Evolutionary conservation across 2,113 vertebrate species (phyloP), one percentile per base, ranked within the genome.

Genomic region (Xyliphius kryptos): DNA sequence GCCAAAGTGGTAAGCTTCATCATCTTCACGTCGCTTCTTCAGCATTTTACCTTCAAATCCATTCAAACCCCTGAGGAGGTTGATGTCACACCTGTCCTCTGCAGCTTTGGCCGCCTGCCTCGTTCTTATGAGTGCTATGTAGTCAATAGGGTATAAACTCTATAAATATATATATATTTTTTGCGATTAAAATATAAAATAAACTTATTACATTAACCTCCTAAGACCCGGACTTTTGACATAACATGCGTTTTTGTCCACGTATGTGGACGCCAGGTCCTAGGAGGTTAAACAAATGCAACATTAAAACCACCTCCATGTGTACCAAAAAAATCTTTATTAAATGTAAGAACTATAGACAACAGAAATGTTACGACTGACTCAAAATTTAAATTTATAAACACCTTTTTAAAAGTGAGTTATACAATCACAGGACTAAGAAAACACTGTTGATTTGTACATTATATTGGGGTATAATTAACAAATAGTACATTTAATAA

Each of bases 1-100:
- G 72, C 70, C 15, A 38, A 65, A n/a, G 59, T 53, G 21, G 74
- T 70, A 51, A 15, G 73, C 44, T 79, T 79, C 44, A 40, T 76
- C 5, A 59, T 73, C 44, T 65, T 75, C 44, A 71, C 66, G 2
- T 50, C 63, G 11, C 68, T 79, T 5, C 74, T 79, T 13, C 77
- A 79, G 55, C 63, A 10, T 32, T 75, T 79, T 63, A 71, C 68
- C 55, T 75, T 79, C 37, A 73, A 38, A 15, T 67, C 61, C 41
- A 73, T 53, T 4, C 12, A 22, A 21, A 70, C 74, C 1, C 53
- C 44, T 2, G 74, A 73, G 16, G 50, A 75, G 19, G 41, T 75
- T 3, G 40, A 75, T n/a, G 69, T 47, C 26, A 67, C 37, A 38
- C 70, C 71, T 11, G 5, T 0, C 1, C 32, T 6, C 19, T 63